Base-by-base conservation (phyloP, 2,797 vertebrate species). In the Pseudomugil tenellus region DNA sequence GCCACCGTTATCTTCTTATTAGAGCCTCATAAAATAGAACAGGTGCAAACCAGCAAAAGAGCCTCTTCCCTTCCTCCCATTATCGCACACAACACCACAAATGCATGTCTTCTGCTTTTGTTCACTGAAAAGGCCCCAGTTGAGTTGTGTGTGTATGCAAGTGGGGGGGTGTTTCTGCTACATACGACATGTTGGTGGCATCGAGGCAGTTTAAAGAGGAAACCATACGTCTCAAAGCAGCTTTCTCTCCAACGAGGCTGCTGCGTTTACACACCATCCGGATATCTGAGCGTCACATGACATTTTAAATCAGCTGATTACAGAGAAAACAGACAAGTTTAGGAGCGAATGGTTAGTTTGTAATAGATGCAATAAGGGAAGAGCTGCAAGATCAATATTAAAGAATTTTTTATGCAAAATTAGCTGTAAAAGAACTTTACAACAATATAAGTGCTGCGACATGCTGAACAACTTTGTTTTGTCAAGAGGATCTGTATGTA, bases 21-120 rank as follows among this genome's bases (percentile, higher is more conserved):
- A 94, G 84, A 80, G 81, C 77, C 91, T 93, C 85, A 87, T 94
- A 91, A 93, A 91, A 80, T 72, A 81, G 88, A 92, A 93, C 95
- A 95, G 94, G 94, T 94, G 93, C 93, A 94, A 43, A 81, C 67
- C 68, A 70, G 69, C 82, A 86, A 89, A 84, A 87, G 78, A 89
- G 85, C 80, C 84, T 86, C 84, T 73, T 80, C 84, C 84, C 75
- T 74, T 72, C 82, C 66, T 86, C 70, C 83, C 79, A 87, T 89
- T 84, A 90, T 89, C 81, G 71, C 86, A 76, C 84, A 77, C 81
- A 29, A 61, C 69, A 55, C 64, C 77, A 90, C 83, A 88, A 91
- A 91, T 70, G 79, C 82, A 92, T 91, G 88, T 91, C 83, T 87
- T 72, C 81, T 41, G 86, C 90, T 89, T 92, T 93, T 93, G 88